Conservation (phyloP, 2,797 vertebrate species). For the Basileuterus tristriatus region DNA sequence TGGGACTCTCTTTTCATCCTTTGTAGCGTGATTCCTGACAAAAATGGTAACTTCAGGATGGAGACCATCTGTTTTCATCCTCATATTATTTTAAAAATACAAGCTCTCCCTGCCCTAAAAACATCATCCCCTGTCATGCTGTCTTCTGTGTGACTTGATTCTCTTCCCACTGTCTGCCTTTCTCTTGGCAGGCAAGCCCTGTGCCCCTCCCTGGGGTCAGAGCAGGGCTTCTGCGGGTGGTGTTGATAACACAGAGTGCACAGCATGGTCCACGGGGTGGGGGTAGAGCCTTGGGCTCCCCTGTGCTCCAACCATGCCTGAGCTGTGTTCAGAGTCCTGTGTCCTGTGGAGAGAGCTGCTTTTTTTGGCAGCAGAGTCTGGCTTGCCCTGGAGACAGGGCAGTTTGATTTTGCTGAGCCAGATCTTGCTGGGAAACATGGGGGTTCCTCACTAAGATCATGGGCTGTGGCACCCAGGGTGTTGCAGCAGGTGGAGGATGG, state of each 20-base stretch:
- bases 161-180: not conserved
- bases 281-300: not conserved
- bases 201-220: not conserved
- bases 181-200: rapidly evolving
- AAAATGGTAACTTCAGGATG: not conserved
- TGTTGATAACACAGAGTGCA: not conserved
- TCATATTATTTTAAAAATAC: not conserved
- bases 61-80: not conserved
- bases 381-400: not conserved
- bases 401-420: not conserved
- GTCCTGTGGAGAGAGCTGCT: not conserved
- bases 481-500: not conserved
- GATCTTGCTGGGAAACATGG: not conserved
- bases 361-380: not conserved
- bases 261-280: not conserved
- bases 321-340: not conserved
- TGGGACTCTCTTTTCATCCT: not conserved
- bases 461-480: not conserved
- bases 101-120: not conserved
- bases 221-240: rapidly evolving
- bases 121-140: rapidly evolving
- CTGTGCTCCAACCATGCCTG: not conserved
- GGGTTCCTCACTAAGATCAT: not conserved
- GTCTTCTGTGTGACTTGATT: not conserved
- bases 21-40: not conserved